Base-by-base conservation (phyloP, 2,888 invertebrate species). In the Lysandra bellargus region DNA sequence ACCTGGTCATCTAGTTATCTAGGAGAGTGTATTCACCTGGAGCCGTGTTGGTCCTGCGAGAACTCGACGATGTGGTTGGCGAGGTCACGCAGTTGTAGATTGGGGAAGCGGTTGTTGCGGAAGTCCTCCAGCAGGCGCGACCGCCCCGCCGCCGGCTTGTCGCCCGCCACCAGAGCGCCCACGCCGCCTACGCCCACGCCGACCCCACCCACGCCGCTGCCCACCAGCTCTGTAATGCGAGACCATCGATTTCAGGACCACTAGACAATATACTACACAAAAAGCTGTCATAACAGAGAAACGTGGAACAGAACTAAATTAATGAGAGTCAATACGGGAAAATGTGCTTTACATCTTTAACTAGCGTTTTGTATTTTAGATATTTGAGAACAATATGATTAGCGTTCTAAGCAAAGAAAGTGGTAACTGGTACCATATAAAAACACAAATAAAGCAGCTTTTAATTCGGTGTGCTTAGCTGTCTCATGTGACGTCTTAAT, bases 11-110 rank as follows among this genome's bases (percentile, higher is more conserved):
- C 0, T 49, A 44, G 9, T 44, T 44, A 44, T 44, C 44, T 4
- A 17, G 17, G 4, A 17, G 3, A 53, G 53, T 57, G 4, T 57
- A 17, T 57, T 57, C 57, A 94, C 95, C 95, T 97, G 78, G 99
- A 99, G 78, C 99, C 99, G 90, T 99, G 99, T 92, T 99, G 99
- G 94, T 99, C 99, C 95, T 99, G 98, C 82, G 99, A 99, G 94
- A 99, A 99, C 94, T 99, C 99, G 37, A 99, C 99, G 89, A 99
- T 99, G 93, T 99, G 99, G 94, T 98, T 98, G 85, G 98, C 97
- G 85, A 99, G 96, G 94, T 99, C 99, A 84, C 98, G 97, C 84
- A 99, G 95, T 90, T 98, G 97, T 86, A 98, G 95, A 93, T 97
- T 97, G 82, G 98, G 98, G 94, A 97, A 98, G 87, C 98, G 96